These are phyloP conservation scores for Cyrtodaria siliqua DNA, from an alignment of 2,888 invertebrate species.

Conservation along the genomic window DNA sequence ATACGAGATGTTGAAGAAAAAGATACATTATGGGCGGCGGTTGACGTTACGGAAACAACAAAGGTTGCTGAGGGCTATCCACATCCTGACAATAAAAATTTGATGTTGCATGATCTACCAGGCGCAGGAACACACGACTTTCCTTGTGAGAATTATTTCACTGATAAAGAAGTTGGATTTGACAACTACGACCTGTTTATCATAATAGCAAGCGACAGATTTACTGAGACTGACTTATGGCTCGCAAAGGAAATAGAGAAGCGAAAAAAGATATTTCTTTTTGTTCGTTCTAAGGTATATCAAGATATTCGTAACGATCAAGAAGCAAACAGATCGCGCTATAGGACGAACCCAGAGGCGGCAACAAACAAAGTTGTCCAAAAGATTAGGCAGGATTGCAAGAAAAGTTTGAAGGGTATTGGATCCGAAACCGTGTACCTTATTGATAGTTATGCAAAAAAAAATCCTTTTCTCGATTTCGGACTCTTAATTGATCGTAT, in stretches of 20 bases:
- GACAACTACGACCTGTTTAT: constrained; percentile 56
- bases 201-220: constrained; percentile 43
- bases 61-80: constrained; percentile 15
- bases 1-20: constrained; percentile 25
- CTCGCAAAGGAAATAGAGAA: constrained; percentile 30
- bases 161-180: constrained; percentile 16
- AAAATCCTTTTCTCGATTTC: no score
- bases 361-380: background rate
- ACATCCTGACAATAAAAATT: constrained; percentile 33
- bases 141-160: constrained; percentile 35
- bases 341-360: background rate
- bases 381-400: background rate
- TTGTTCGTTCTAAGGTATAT: constrained; percentile 34
- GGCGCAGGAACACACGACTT: constrained; percentile 52
- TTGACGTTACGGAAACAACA: constrained; percentile 40
- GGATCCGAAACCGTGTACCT: background rate
- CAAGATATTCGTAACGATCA: constrained; percentile 6
- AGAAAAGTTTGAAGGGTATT: background rate
- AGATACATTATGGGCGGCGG: constrained; percentile 32
- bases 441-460: no score
- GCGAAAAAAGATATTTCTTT: constrained; percentile 23
- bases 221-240: constrained; percentile 56
- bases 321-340: background rate
- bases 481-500: background rate
- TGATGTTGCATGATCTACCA: constrained; percentile 58